Conservation (phyloP, 2,113 vertebrate species). For the Siniperca chuatsi region DNA sequence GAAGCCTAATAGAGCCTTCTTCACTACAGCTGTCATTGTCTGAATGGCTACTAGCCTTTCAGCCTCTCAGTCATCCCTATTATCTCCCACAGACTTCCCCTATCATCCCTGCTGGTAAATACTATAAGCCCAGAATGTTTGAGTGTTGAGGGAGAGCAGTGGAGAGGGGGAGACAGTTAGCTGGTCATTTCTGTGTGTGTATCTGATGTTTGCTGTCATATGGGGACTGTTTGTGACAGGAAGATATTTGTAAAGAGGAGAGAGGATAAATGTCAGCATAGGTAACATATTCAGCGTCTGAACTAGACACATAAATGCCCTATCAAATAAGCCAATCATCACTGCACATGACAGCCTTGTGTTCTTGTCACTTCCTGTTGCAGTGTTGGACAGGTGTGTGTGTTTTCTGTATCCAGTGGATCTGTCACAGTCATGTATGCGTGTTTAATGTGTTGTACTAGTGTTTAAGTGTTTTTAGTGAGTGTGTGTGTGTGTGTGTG, state of each 20-base stretch:
- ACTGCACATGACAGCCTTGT: background rate
- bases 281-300: slow-evolving; percentile 4
- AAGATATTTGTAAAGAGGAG: slow-evolving; percentile 26
- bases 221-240: slow-evolving; percentile 22
- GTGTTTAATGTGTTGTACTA: slow-evolving; percentile 41
- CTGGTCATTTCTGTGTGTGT: slow-evolving; percentile 43
- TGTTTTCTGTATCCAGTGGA: slow-evolving; percentile 31
- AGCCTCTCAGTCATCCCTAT: slow-evolving; percentile 70
- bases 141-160: slow-evolving; percentile 47
- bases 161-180: background rate
- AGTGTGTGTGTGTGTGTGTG: slow-evolving; percentile 37
- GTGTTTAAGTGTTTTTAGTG: slow-evolving; percentile 42
- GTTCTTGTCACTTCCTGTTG: slow-evolving; percentile 27
- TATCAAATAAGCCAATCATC: slow-evolving; percentile 15
- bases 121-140: slow-evolving; percentile 66
- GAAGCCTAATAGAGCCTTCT: slow-evolving; percentile 70
- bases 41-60: slow-evolving; percentile 69
- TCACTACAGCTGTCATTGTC: slow-evolving; percentile 66
- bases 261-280: slow-evolving; percentile 3
- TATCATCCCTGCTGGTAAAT: slow-evolving; percentile 72
- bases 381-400: slow-evolving; percentile 46
- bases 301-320: background rate
- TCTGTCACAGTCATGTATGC: slow-evolving; percentile 25
- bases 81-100: slow-evolving; percentile 73
- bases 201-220: slow-evolving; percentile 28